phyloP scores from a whole-genome alignment of 2,113 vertebrate species.

The Pterocles burchelli region DNA sequence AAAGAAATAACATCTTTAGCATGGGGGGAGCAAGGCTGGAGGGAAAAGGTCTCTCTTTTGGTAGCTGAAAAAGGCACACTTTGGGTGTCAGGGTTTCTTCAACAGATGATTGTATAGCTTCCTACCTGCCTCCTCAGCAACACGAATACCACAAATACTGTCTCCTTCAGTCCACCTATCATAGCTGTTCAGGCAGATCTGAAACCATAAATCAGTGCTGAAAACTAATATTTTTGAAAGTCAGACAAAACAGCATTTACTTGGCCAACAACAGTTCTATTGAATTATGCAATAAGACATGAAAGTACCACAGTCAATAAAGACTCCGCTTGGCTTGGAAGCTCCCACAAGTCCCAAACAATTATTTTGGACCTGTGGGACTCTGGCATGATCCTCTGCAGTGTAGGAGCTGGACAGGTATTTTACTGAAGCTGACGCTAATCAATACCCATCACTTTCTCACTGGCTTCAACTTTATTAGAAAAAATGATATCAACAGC shows the following conservation, averaged over 20 bases:
- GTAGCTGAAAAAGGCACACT: not conserved
- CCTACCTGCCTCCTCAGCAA: not conserved
- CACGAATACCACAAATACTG: not conserved
- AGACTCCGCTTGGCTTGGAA: not conserved
- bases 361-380: not conserved
- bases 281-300: not conserved
- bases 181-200: not conserved
- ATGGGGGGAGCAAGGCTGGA: not conserved
- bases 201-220: not conserved
- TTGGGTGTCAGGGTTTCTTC: not conserved
- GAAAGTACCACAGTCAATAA: not conserved
- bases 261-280: not conserved
- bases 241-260: not conserved
- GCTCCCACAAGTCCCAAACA: not conserved
- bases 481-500: not conserved
- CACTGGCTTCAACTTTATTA: constrained; percentile 21
- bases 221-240: not conserved
- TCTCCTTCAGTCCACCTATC: not conserved
- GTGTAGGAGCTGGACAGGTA: not conserved
- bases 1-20: not conserved
- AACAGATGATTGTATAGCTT: not conserved
- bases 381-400: not conserved
- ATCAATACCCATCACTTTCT: constrained; percentile 34
- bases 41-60: not conserved
- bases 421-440: constrained; percentile 25